These are phyloP conservation scores for Epinephelus coioides DNA, from an alignment of 2,797 vertebrate species.

Conservation along the genomic window DNA sequence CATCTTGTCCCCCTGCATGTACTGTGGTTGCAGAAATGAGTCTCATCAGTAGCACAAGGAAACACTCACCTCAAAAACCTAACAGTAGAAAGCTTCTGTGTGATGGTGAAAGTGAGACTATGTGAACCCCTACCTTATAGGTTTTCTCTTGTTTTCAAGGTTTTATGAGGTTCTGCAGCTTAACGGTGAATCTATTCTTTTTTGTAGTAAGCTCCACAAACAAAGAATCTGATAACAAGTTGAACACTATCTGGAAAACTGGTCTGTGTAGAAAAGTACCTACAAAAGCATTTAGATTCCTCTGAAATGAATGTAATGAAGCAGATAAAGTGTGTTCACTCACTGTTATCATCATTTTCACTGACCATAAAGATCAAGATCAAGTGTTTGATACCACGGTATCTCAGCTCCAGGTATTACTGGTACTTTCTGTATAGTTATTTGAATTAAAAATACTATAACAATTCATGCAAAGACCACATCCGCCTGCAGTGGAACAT, in stretches of 20 bases:
- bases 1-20: not conserved
- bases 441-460: not conserved
- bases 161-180: not conserved
- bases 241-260: not conserved
- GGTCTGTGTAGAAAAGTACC: not conserved
- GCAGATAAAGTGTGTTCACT: not conserved
- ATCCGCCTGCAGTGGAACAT: slow-evolving; percentile 55
- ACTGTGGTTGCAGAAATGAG: slow-evolving; percentile 50
- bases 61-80: slow-evolving; percentile 54
- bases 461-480: slow-evolving; percentile 16
- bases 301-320: not conserved
- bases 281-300: not conserved
- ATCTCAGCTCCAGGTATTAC: not conserved
- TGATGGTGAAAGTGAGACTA: slow-evolving; percentile 43
- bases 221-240: not conserved
- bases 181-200: not conserved
- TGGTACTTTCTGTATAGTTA: slow-evolving; percentile 1
- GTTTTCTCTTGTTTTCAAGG: not conserved
- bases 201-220: not conserved
- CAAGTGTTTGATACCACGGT: not conserved
- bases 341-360: not conserved
- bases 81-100: slow-evolving; percentile 29
- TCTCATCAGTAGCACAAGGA: not conserved
- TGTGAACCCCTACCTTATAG: not conserved
- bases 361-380: not conserved